Conservation (phyloP, 2,113 vertebrate species). For the Mobula birostris region DNA sequence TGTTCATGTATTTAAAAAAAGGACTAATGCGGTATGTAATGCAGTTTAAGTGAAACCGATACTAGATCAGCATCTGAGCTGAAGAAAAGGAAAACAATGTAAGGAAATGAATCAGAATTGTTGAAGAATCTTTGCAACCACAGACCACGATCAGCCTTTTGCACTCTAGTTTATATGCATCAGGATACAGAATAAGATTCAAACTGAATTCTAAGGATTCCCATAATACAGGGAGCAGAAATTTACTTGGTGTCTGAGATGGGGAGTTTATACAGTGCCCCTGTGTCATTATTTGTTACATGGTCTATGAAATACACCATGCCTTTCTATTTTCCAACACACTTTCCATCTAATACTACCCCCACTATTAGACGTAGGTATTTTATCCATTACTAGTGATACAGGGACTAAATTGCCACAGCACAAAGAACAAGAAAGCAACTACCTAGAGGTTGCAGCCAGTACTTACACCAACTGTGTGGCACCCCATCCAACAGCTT, state of each 20-base stretch:
- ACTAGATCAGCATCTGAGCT: not conserved
- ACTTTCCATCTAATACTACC: not conserved
- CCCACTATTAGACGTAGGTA: not conserved
- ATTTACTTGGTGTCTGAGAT: not conserved
- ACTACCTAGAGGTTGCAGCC: not conserved
- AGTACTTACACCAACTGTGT: slow-evolving; percentile 88
- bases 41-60: not conserved
- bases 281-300: no score
- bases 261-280: not conserved
- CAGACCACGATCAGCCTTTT: not conserved
- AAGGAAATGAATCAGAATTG: not conserved
- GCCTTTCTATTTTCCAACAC: not conserved
- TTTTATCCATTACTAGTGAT: not conserved
- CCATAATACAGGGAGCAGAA: not conserved
- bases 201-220: not conserved
- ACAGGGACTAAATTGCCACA: not conserved
- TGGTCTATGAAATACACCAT: not conserved
- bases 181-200: not conserved
- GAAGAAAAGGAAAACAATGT: not conserved
- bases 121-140: not conserved
- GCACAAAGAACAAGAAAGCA: not conserved
- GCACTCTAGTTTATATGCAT: not conserved
- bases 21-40: not conserved
- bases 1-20: not conserved
- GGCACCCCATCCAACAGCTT: slow-evolving; percentile 95